A percentile compares a stretch with the other conserved stretches of the same genome.
Evolutionary conservation across 2,888 invertebrate genomes (phyloP).

Genomic region (Plagiodera versicolora): DNA sequence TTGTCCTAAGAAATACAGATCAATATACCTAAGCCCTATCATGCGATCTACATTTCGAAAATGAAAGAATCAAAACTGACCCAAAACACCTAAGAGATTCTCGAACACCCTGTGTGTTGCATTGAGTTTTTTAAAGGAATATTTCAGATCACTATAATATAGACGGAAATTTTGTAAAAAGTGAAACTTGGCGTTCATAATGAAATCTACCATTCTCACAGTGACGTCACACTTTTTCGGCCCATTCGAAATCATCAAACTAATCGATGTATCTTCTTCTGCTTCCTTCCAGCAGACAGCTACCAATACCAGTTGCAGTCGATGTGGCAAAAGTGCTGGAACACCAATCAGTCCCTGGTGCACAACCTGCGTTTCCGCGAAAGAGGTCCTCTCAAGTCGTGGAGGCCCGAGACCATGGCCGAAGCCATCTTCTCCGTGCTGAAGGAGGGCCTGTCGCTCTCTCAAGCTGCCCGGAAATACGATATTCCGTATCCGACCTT

Average conservation of each 20-base stretch:
- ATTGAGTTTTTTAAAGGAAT: too few relatives aligned
- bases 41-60: too few relatives aligned
- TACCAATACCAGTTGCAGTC: constrained; percentile 94
- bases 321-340: constrained; percentile 97
- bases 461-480: constrained; percentile 90
- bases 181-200: too few relatives aligned
- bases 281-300: constrained; percentile 75
- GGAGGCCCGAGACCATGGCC: constrained; percentile 94
- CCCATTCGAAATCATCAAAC: not conserved
- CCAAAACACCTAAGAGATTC: too few relatives aligned
- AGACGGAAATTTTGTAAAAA: too few relatives aligned
- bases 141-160: too few relatives aligned
- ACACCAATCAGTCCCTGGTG: constrained; percentile 87
- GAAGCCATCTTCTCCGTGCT: constrained; percentile 91
- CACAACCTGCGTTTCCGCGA: constrained; percentile 90
- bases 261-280: constrained; percentile 12
- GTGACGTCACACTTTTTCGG: too few relatives aligned
- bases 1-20: too few relatives aligned
- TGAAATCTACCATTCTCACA: too few relatives aligned
- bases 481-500: constrained; percentile 95
- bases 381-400: constrained; percentile 88
- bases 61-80: too few relatives aligned
- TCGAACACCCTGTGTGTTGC: too few relatives aligned
- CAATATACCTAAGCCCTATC: too few relatives aligned
- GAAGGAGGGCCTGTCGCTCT: constrained; percentile 85